Conservation (phyloP, 2,797 vertebrate genomes). For the Betta splendens region DNA sequence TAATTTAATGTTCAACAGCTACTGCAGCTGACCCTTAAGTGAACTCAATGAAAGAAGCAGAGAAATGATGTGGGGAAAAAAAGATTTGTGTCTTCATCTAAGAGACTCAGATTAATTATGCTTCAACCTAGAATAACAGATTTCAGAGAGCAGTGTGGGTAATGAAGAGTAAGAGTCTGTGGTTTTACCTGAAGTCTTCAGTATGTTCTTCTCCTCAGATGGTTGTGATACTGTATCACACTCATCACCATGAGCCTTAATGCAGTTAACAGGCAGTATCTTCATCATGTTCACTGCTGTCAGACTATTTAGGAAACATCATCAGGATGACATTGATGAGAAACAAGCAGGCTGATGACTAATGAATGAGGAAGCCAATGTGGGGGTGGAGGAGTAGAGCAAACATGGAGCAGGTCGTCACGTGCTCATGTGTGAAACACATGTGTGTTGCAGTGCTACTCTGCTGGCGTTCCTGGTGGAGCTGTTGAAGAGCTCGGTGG, state of each 20-base stretch:
- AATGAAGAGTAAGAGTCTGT: constrained; percentile 16
- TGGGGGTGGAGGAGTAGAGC: background rate
- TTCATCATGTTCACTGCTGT: constrained; percentile 22
- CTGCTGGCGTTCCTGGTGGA: constrained; percentile 96
- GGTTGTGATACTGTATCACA: background rate
- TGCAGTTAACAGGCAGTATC: constrained; percentile 28
- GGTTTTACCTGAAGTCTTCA: constrained; percentile 25
- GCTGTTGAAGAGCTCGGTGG: constrained; percentile 95
- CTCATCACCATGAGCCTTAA: constrained; percentile 23
- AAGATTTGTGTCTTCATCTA: constrained; percentile 1
- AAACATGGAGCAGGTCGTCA: background rate
- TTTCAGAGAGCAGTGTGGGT: constrained; percentile 18
- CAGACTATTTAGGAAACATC: constrained; percentile 21
- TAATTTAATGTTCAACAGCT: constrained; percentile 7
- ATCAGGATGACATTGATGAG: constrained; percentile 10
- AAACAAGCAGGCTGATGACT: constrained; percentile 13
- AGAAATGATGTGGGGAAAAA: background rate
- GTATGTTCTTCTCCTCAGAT: constrained; percentile 4
- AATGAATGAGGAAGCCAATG: constrained; percentile 6
- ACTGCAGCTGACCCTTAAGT: constrained; percentile 1
- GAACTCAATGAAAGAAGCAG: background rate
- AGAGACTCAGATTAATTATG: constrained; percentile 26
- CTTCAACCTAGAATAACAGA: constrained; percentile 24
- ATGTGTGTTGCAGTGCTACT: constrained; percentile 75
- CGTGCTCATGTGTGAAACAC: background rate